Percentiles rank a stretch among this genome's conserved stretches.
Evolutionary conservation across 53 echinoderm and acorn worm genomes (phyloP).

Genomic region (Apostichopus leukothele): DNA sequence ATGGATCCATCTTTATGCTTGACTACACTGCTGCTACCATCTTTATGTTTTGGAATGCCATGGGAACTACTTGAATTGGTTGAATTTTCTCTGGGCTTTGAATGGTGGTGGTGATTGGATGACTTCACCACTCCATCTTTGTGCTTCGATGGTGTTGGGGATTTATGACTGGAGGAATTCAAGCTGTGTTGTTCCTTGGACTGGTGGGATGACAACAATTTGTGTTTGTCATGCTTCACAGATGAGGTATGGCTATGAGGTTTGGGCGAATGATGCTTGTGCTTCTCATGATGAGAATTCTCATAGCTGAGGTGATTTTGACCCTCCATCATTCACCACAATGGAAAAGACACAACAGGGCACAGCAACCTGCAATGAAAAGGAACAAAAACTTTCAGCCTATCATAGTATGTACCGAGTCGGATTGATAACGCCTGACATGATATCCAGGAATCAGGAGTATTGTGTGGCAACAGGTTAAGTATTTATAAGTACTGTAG

Average conservation of each 20-base stretch:
- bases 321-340: slow-evolving; percentile 21
- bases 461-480: too few species aligned
- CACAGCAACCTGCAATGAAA: slow-evolving; percentile 1
- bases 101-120: slow-evolving; percentile 13
- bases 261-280: not conserved
- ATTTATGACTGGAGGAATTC: slow-evolving; percentile 31
- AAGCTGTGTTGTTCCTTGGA: slow-evolving; percentile 14
- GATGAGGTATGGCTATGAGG: not conserved
- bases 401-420: too few species aligned
- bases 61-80: slow-evolving; percentile 41
- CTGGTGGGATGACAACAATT: not conserved
- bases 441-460: too few species aligned
- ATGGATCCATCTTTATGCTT: slow-evolving; percentile 25
- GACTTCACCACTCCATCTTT: slow-evolving; percentile 51
- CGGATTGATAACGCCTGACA: too few species aligned
- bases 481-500: too few species aligned
- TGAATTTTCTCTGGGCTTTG: slow-evolving; percentile 11
- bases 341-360: not conserved
- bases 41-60: slow-evolving; percentile 44
- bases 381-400: not conserved
- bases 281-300: slow-evolving; percentile 28
- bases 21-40: not conserved
- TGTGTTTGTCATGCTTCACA: slow-evolving; percentile 15
- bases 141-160: slow-evolving; percentile 38
- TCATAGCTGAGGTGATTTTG: slow-evolving; percentile 39